Evolutionary conservation across 2,797 vertebrate genomes (phyloP), one percentile per base, ranked within the genome.

Genomic region (Leptodactylus fallax): DNA sequence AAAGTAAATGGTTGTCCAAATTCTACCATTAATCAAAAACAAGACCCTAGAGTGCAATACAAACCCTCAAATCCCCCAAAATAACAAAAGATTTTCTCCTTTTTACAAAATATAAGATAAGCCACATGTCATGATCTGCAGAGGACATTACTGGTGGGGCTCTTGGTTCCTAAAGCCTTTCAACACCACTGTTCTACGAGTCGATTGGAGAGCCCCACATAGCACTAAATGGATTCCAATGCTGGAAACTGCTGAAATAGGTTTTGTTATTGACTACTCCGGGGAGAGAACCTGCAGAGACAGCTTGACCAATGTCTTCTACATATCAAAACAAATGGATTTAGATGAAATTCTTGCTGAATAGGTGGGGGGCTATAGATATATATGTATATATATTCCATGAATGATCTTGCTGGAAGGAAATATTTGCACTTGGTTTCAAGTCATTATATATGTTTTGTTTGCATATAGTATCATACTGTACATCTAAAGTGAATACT

Each of bases 1-100:
- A 77, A 77, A 77, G 74, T 77, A 77, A 53, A 77, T 74, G 74
- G n/a, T 77, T 77, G 47, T 77, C 74, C 49, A 11, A 23, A 0
- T 23, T 77, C 47, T 23, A 77, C 21, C 49, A 77, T 77, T 77
- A 51, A 53, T 77, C 74, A 77, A 51, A 77, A 77, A 14, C 21
- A 13, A 51, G 49, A 53, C 21, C 10, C 74, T 21, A 77, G 23
- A 77, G 1, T 77, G 47, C 21, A 71, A 45, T 71, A 36, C 13
- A 71, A 36, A 71, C 13, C 25, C 25, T 45, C 67, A 71, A 71
- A 71, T 71, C 67, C 67, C 6, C 16, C 14, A 45, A 71, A 71
- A 71, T 71, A 71, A 71, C 67, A 71, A 45, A 8, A 27, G 19
- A 45, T 65, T 63, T 65, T 21, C n/a, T n/a, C n/a, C 23, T 65